Evolutionary conservation across 2,888 invertebrate species (phyloP).

Genomic region (Drosophila prostipennis): DNA sequence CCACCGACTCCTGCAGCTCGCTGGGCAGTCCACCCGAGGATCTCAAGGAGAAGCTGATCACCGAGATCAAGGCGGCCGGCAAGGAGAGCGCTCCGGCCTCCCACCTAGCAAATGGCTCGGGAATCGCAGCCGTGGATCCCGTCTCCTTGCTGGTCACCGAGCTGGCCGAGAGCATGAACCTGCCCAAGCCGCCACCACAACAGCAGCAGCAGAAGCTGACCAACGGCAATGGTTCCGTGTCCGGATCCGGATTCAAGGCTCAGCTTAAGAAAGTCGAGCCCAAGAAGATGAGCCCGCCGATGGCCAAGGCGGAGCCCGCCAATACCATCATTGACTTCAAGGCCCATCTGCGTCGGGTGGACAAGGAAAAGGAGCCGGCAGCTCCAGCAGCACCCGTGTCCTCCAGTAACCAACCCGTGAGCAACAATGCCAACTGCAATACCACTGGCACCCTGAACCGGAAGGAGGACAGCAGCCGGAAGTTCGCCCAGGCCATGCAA

Average conservation of each 20-base stretch:
- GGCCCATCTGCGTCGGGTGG: slow-evolving; percentile 92
- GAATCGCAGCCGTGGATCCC: slow-evolving; percentile 86
- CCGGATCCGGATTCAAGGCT: slow-evolving; percentile 85
- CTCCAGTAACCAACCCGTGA: slow-evolving; percentile 8
- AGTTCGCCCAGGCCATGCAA: slow-evolving; percentile 67
- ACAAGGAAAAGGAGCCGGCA: slow-evolving; percentile 83
- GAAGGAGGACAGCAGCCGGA: slow-evolving; percentile 58
- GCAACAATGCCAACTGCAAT: slow-evolving; percentile 56
- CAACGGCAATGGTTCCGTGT: slow-evolving; percentile 58
- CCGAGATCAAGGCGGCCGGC: slow-evolving; percentile 90
- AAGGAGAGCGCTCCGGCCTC: slow-evolving; percentile 44
- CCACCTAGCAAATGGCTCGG: slow-evolving; percentile 44
- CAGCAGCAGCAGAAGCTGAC: slow-evolving; percentile 51
- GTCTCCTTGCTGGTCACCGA: slow-evolving; percentile 93
- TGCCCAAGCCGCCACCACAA: slow-evolving; percentile 84
- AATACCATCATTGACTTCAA: slow-evolving; percentile 92
- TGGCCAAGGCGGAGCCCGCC: slow-evolving; percentile 86
- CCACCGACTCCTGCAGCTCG: slow-evolving; percentile 86
- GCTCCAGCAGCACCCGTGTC: slow-evolving; percentile 45
- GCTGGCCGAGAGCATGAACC: slow-evolving; percentile 92
- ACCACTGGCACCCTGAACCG: slow-evolving; percentile 44
- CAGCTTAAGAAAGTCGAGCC: slow-evolving; percentile 91
- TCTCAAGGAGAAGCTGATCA: slow-evolving; percentile 92
- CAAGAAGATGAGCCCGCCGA: slow-evolving; percentile 85
- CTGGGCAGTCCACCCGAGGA: slow-evolving; percentile 85